phyloP scores from a whole-genome alignment of 2,797 vertebrate species.

The Ptychadena robeensis region DNA sequence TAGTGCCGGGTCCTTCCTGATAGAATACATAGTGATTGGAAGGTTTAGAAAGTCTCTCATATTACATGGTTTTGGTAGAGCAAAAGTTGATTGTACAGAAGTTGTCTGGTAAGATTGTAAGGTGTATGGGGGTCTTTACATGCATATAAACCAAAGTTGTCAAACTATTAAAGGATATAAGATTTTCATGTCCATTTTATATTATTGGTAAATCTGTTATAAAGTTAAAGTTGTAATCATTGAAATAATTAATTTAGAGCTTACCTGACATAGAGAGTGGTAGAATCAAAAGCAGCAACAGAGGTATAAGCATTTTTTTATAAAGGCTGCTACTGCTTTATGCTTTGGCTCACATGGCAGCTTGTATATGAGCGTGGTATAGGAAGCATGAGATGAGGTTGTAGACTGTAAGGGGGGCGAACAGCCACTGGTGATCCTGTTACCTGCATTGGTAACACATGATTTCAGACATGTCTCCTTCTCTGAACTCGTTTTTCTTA shows the following conservation, averaged over 20 bases:
- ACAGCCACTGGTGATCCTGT: not conserved
- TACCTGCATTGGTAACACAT: not conserved
- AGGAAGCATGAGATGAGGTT: not conserved
- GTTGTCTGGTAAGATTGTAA: too few relatives aligned
- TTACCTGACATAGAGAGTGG: slow-evolving; percentile 12
- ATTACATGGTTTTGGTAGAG: too few relatives aligned
- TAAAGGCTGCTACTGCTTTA: not conserved
- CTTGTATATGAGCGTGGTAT: not conserved
- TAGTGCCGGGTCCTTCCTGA: too few relatives aligned
- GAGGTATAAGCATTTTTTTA: not conserved
- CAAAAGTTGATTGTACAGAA: too few relatives aligned
- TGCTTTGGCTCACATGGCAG: not conserved
- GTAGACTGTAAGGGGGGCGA: not conserved
- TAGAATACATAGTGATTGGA: too few relatives aligned
- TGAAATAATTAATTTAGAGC: not conserved
- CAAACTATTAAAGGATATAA: too few relatives aligned
- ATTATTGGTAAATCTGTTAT: too few relatives aligned
- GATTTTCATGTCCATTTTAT: too few relatives aligned
- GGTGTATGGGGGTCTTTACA: too few relatives aligned
- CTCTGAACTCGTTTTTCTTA: not conserved
- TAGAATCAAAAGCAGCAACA: not conserved
- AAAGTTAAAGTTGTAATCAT: too few relatives aligned
- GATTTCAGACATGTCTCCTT: not conserved
- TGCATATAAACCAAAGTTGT: too few relatives aligned
- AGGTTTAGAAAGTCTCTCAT: too few relatives aligned